Evolutionary conservation across 2,797 vertebrate species (phyloP).

Genomic region (Valencia hispanica): DNA sequence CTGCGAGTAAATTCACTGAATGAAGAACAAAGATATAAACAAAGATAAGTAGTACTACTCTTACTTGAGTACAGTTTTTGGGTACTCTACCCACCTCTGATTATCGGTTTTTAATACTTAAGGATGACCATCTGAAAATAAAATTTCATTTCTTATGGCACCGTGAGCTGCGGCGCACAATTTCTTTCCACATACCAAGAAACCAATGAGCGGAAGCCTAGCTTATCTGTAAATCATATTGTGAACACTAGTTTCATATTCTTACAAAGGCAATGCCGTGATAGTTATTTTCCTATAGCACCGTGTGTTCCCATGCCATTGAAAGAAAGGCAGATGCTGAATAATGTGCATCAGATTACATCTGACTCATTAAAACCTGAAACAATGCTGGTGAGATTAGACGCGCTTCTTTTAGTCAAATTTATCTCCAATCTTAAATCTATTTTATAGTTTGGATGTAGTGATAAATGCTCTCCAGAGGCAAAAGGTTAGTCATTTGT

Average conservation of each 20-base stretch:
- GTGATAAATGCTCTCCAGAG: conserved; percentile 37
- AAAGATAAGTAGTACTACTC: no score
- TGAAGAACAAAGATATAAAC: no score
- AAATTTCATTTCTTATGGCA: background rate
- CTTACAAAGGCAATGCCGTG: background rate
- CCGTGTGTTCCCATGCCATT: background rate
- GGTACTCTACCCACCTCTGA: no score
- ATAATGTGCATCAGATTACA: background rate
- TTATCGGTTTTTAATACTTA: background rate
- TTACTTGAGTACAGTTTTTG: no score
- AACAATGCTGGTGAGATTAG: conserved; percentile 15
- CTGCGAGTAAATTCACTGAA: no score
- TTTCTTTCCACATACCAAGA: no score
- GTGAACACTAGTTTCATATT: background rate
- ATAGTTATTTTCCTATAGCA: background rate
- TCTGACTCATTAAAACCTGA: conserved; percentile 9
- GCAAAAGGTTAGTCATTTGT: conserved; percentile 19
- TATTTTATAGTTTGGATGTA: conserved; percentile 5
- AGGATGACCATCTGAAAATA: background rate
- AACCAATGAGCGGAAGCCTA: background rate
- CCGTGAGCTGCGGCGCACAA: background rate
- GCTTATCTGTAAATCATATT: background rate
- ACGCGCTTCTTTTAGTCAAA: conserved; percentile 32
- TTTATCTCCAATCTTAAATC: conserved; percentile 4
- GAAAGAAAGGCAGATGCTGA: background rate